Percentiles rank a stretch among this genome's conserved stretches.
These are phyloP conservation scores for Dipus sagitta DNA, from an alignment of 2,797 vertebrate genomes.

Conservation along the genomic window DNA sequence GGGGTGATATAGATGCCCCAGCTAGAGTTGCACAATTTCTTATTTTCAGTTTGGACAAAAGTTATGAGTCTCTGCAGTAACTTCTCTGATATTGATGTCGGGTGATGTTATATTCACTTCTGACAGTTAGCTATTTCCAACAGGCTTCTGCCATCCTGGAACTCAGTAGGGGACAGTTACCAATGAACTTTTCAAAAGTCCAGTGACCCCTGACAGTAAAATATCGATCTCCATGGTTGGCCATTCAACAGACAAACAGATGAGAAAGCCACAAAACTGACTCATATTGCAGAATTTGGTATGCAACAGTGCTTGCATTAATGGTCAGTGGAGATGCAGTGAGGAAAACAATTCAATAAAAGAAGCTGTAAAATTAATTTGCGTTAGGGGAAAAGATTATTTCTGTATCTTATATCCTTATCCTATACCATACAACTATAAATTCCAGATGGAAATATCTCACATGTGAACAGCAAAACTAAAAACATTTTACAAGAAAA, in stretches of 20 bases:
- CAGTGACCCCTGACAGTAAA: neutral
- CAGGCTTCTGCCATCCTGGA: neutral
- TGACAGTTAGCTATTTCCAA: neutral
- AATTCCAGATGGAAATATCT: conserved; percentile 1
- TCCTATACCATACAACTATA: neutral
- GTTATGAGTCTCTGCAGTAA: too few relatives aligned
- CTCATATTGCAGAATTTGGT: neutral
- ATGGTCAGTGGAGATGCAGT: neutral
- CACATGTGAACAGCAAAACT: neutral
- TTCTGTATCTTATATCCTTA: neutral
- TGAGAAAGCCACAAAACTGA: neutral
- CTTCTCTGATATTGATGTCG: neutral
- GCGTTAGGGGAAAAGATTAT: neutral
- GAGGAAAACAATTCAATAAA: conserved; percentile 17
- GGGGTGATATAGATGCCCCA: too few relatives aligned
- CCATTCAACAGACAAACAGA: neutral
- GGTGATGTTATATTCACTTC: neutral
- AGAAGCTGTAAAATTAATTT: neutral
- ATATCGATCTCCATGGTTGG: neutral
- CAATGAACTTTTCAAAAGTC: neutral
- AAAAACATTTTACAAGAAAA: neutral
- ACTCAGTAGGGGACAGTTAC: neutral
- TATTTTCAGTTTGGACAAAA: too few relatives aligned
- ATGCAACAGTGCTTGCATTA: neutral
- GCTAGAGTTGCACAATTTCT: too few relatives aligned